A percentile compares a stretch with the other conserved stretches of the same genome.
Conservation (phyloP, 2,113 vertebrate genomes). For the Columba janthina region DNA sequence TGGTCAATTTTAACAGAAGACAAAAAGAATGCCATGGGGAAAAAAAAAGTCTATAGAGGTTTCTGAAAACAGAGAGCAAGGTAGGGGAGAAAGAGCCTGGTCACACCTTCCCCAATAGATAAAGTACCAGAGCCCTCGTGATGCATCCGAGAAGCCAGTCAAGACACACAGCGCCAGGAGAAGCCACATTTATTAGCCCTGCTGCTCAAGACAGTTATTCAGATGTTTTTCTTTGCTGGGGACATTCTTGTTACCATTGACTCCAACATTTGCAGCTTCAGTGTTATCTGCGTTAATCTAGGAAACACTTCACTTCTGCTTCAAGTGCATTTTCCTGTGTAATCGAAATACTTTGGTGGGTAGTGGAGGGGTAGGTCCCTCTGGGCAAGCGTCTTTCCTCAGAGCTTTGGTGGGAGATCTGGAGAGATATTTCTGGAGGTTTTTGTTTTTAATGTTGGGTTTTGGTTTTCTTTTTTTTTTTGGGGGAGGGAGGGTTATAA, state of each 20-base stretch:
- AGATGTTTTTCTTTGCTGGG: neutral
- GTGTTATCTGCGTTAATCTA: neutral
- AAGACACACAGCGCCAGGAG: neutral
- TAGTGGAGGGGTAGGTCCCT: neutral
- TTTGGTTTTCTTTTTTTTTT: neutral
- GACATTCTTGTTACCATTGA: neutral
- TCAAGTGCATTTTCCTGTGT: neutral
- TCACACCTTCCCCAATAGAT: neutral
- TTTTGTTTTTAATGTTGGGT: neutral
- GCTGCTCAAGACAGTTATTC: neutral
- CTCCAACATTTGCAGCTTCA: neutral
- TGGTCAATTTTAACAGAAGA: neutral
- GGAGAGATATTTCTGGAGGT: neutral
- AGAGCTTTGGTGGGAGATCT: neutral
- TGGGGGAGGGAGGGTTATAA: no score
- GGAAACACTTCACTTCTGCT: slow-evolving; percentile 11
- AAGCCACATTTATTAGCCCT: neutral
- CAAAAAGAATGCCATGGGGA: neutral
- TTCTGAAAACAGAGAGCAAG: neutral
- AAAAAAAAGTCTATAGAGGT: neutral
- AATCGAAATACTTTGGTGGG: neutral
- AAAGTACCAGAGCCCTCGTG: neutral
- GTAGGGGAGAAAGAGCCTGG: neutral
- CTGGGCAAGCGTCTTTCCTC: neutral
- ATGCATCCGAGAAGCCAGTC: neutral